Conservation (phyloP, 2,888 invertebrate species). For the Labia minor region DNA sequence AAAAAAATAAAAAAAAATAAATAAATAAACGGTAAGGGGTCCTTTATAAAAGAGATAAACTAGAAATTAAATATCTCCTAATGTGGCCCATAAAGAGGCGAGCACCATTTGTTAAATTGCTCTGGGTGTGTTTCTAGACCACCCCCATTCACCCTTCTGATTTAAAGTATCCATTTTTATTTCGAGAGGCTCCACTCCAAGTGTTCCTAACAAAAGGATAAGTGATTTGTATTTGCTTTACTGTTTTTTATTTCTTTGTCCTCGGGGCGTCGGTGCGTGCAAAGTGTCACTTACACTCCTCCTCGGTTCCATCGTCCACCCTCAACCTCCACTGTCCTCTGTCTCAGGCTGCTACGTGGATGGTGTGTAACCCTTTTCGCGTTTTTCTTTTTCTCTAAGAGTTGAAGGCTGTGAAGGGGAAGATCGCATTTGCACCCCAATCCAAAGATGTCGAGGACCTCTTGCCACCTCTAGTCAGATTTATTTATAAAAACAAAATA, state of each 20-base stretch:
- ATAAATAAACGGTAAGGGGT: not conserved
- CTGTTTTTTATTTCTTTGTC: slow-evolving; percentile 13
- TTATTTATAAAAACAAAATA: too few relatives aligned
- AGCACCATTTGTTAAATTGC: not conserved
- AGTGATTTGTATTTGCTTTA: slow-evolving; percentile 13
- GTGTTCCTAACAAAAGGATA: not conserved
- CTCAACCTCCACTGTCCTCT: too few relatives aligned
- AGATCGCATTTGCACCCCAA: too few relatives aligned
- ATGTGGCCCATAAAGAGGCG: not conserved
- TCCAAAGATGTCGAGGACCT: too few relatives aligned
- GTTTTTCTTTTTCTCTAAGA: too few relatives aligned
- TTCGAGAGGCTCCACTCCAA: slow-evolving; percentile 1
- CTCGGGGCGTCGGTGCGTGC: not conserved
- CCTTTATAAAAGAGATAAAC: not conserved
- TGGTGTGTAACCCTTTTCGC: too few relatives aligned
- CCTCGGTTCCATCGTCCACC: not conserved
- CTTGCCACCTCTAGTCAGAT: too few relatives aligned
- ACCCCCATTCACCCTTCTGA: not conserved
- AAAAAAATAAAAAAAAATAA: not conserved
- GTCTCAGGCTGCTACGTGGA: too few relatives aligned
- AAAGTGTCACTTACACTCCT: not conserved
- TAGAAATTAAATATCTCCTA: not conserved
- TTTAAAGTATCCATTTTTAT: slow-evolving; percentile 4
- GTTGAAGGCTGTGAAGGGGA: too few relatives aligned
- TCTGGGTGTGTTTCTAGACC: not conserved